These are phyloP conservation scores for Papilio helenus DNA, from an alignment of 1,140 invertebrate species.

Conservation along the genomic window DNA sequence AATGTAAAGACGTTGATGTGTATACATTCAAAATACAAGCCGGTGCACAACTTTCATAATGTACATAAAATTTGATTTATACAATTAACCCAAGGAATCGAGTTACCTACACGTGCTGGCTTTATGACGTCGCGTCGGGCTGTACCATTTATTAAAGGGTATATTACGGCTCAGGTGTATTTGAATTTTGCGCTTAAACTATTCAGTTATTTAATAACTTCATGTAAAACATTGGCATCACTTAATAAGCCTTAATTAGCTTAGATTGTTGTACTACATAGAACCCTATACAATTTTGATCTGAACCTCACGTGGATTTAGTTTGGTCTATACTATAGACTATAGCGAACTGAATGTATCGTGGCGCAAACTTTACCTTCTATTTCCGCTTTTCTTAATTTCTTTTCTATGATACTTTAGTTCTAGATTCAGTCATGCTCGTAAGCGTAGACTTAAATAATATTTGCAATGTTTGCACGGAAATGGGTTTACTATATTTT, in stretches of 20 bases:
- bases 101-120: not conserved
- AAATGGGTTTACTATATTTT: constrained; percentile 28
- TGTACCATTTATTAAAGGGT: constrained; percentile 19
- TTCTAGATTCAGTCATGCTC: not conserved
- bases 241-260: not conserved
- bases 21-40: no score
- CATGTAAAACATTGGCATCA: not conserved
- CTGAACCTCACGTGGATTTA: no score
- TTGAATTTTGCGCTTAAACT: constrained; percentile 6
- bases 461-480: not conserved
- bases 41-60: not conserved
- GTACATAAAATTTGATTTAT: not conserved
- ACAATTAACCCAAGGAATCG: constrained; percentile 33
- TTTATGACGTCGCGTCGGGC: constrained; percentile 25
- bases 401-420: no score
- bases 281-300: no score
- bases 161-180: not conserved
- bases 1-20: no score
- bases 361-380: no score
- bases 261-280: not conserved
- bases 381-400: no score
- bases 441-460: not conserved
- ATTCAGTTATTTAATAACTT: constrained; percentile 21
- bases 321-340: no score
- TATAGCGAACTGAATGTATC: no score